These are phyloP conservation scores for Dusona sp. DNA, from an alignment of 2,888 invertebrate genomes.

Conservation along the genomic window DNA sequence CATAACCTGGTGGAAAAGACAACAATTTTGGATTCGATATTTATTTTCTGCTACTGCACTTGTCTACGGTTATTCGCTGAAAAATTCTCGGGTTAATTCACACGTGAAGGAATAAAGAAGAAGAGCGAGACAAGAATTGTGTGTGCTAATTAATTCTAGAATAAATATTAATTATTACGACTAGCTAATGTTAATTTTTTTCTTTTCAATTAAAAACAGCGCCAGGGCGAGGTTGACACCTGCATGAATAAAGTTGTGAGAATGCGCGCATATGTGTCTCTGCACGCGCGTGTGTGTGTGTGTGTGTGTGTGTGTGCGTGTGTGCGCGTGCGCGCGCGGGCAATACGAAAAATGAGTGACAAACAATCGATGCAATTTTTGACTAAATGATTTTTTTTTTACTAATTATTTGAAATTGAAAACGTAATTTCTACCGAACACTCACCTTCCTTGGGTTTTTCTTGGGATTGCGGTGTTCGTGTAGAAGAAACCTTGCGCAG, in stretches of 20 bases:
- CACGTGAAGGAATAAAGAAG: slow-evolving; percentile 21
- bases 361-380: not conserved
- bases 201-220: slow-evolving; percentile 7
- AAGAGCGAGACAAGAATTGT: not conserved
- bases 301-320: no score
- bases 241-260: slow-evolving; percentile 13
- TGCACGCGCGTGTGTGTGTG: no score
- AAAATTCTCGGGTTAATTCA: slow-evolving; percentile 58
- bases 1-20: slow-evolving; percentile 75
- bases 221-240: not conserved
- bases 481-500: slow-evolving; percentile 83
- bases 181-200: not conserved
- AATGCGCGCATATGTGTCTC: no score
- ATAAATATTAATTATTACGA: not conserved
- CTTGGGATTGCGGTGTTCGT: slow-evolving; percentile 83
- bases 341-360: not conserved
- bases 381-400: slow-evolving; percentile 23
- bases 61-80: slow-evolving; percentile 68
- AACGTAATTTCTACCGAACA: slow-evolving; percentile 74
- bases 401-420: slow-evolving; percentile 24
- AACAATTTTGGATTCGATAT: slow-evolving; percentile 37
- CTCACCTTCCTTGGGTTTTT: slow-evolving; percentile 84
- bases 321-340: no score
- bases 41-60: slow-evolving; percentile 66
- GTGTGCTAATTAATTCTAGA: slow-evolving; percentile 11